A percentile compares a stretch with the other conserved stretches of the same genome.
These are phyloP conservation scores for Trachelus troglodyta DNA, from an alignment of 2,888 invertebrate species.

Conservation along the genomic window DNA sequence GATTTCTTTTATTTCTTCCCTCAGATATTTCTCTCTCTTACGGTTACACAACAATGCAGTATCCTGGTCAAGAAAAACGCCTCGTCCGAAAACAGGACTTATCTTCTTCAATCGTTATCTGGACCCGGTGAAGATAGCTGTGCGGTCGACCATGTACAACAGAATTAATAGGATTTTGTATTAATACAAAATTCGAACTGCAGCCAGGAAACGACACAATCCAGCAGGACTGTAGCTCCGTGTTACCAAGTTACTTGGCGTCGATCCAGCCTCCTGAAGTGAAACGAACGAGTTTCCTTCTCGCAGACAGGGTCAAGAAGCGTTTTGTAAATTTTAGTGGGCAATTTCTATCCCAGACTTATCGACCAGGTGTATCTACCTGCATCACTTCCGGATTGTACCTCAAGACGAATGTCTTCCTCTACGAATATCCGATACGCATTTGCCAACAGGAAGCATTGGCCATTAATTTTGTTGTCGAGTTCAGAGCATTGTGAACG, in stretches of 20 bases:
- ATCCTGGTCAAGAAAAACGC: not conserved
- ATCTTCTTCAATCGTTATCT: not conserved
- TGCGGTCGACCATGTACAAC: not conserved
- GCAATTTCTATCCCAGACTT: not conserved
- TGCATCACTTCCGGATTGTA: not conserved
- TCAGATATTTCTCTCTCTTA: not conserved
- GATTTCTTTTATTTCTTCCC: not conserved
- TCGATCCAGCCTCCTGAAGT: not conserved
- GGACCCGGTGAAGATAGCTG: not conserved
- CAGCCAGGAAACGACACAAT: not conserved
- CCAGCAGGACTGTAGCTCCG: not conserved
- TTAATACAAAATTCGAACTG: not conserved
- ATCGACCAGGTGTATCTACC: not conserved
- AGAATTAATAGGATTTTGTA: not conserved
- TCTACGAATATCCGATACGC: not conserved
- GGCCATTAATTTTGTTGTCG: not conserved
- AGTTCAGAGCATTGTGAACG: not conserved
- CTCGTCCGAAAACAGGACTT: not conserved
- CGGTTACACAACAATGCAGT: not conserved
- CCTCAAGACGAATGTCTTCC: not conserved
- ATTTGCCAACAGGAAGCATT: not conserved
- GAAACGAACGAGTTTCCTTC: not conserved
- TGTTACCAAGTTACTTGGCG: not conserved
- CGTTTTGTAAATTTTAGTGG: not conserved
- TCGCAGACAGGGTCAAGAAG: not conserved